These are phyloP conservation scores for Myiozetetes cayanensis DNA, from an alignment of 2,113 vertebrate species.

Conservation along the genomic window DNA sequence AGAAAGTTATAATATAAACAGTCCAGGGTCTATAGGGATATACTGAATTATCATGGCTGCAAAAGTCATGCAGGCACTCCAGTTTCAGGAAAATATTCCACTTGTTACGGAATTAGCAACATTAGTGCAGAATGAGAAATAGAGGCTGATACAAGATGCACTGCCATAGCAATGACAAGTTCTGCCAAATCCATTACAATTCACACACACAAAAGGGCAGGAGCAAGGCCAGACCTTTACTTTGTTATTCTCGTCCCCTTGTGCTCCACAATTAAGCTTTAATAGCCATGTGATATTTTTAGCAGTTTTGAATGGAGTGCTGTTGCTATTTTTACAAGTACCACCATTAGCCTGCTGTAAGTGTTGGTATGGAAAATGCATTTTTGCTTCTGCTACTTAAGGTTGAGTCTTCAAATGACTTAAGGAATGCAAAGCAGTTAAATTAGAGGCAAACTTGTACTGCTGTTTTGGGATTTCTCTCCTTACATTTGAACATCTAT, in stretches of 20 bases:
- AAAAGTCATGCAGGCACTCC: neutral
- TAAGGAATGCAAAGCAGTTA: neutral
- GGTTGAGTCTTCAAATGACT: neutral
- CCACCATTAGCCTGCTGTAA: constrained; percentile 13
- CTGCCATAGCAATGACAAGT: rapidly evolving
- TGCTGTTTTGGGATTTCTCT: neutral
- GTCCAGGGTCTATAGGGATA: neutral
- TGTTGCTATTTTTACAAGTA: constrained; percentile 59
- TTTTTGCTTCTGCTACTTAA: neutral
- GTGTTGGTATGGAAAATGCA: neutral
- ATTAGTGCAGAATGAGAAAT: neutral
- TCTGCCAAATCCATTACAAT: neutral
- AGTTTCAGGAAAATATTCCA: neutral
- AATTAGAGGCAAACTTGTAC: neutral
- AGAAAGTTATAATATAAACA: neutral
- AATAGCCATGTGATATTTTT: constrained; percentile 20
- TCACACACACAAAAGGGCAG: neutral
- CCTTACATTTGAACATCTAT: neutral
- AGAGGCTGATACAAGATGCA: neutral
- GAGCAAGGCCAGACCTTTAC: neutral
- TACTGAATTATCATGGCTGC: neutral
- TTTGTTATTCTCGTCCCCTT: neutral
- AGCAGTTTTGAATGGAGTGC: constrained; percentile 8
- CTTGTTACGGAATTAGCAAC: neutral
- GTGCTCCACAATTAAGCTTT: constrained; percentile 12